phyloP scores from a whole-genome alignment of 2,797 vertebrate species.

The Danio tinwini region DNA sequence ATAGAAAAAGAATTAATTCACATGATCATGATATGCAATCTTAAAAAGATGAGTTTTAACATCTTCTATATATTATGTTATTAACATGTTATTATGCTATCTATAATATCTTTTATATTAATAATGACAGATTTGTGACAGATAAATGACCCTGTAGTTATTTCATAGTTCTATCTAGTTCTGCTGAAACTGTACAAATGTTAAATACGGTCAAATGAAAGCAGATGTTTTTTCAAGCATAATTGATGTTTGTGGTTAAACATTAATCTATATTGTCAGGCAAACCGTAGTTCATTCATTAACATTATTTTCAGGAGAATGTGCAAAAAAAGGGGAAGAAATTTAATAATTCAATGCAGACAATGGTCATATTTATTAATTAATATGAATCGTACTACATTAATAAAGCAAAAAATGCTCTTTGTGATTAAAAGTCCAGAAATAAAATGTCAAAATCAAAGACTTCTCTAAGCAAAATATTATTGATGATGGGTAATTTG shows the following conservation, averaged over 20 bases:
- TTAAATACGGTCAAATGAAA: background rate
- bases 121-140: too few relatives aligned
- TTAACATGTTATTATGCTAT: too few relatives aligned
- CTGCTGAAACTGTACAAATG: background rate
- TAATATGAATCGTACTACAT: conserved; percentile 20
- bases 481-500: conserved; percentile 54
- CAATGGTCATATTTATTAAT: conserved; percentile 12
- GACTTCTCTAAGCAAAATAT: conserved; percentile 50
- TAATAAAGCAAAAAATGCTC: conserved; percentile 23
- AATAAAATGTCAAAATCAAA: conserved; percentile 36
- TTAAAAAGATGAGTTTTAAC: too few relatives aligned
- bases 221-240: background rate
- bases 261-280: background rate
- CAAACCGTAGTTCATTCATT: conserved; percentile 22
- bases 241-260: conserved; percentile 1
- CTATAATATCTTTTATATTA: background rate
- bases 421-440: conserved; percentile 36
- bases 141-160: conserved; percentile 6
- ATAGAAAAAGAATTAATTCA: too few relatives aligned
- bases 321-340: background rate
- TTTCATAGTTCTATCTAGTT: background rate
- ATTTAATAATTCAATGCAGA: background rate
- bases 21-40: too few relatives aligned
- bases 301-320: conserved; percentile 10
- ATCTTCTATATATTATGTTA: too few relatives aligned